Evolutionary conservation across 2,797 vertebrate species (phyloP).

Genomic region (Potorous gilbertii): DNA sequence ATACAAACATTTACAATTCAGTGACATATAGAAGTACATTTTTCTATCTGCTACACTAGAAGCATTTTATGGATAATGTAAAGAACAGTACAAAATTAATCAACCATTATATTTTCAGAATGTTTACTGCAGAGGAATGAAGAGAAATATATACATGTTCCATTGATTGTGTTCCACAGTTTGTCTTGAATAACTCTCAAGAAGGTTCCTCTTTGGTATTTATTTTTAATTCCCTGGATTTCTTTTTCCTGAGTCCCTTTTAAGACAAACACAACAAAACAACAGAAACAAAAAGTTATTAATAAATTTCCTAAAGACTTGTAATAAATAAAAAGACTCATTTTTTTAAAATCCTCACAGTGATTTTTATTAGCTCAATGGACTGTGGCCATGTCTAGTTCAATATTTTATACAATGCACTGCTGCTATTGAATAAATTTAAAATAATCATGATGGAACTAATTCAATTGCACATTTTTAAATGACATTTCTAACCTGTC

Average conservation of each 20-base stretch:
- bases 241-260: neutral
- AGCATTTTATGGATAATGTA: neutral
- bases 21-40: neutral
- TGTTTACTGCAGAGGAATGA: neutral
- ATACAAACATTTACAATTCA: constrained; percentile 3
- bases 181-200: neutral
- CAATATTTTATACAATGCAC: neutral
- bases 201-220: neutral
- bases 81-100: neutral
- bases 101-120: neutral
- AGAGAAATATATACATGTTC: neutral
- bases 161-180: neutral
- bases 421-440: neutral
- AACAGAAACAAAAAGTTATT: neutral
- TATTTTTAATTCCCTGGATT: neutral
- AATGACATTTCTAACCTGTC: neutral
- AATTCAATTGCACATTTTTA: neutral
- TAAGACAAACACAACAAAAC: neutral
- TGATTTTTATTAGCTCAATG: neutral
- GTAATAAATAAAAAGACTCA: neutral
- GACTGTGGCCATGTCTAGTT: neutral
- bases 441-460: neutral
- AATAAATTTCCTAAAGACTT: neutral
- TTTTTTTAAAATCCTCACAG: neutral
- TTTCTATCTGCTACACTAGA: neutral